phyloP scores from a whole-genome alignment of 2,797 vertebrate genomes.

The Cheirogaleus major region DNA sequence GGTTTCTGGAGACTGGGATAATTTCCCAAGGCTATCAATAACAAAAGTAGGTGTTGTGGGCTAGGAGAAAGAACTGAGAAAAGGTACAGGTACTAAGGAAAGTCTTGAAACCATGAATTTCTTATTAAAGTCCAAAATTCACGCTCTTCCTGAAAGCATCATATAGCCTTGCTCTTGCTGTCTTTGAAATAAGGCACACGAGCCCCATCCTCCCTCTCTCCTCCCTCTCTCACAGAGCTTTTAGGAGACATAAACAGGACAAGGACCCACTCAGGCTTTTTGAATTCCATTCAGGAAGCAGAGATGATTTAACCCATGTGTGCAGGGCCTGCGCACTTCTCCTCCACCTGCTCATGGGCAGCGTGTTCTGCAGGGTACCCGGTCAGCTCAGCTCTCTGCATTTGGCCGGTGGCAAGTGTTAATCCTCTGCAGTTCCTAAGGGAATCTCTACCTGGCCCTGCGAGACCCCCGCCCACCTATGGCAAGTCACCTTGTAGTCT shows the following conservation, averaged over 20 bases:
- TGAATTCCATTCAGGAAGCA: conserved; percentile 7
- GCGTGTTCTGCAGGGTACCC: not conserved
- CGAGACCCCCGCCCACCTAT: not conserved
- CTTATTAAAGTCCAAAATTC: not conserved
- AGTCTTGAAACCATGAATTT: not conserved
- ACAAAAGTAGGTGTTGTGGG: not conserved
- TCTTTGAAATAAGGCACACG: not conserved
- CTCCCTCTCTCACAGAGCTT: not conserved
- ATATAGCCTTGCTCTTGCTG: not conserved
- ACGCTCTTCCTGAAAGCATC: not conserved
- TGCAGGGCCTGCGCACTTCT: not conserved
- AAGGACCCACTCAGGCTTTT: not conserved
- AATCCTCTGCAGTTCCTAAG: not conserved
- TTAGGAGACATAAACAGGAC: not conserved
- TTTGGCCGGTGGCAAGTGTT: not conserved
- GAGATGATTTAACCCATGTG: not conserved
- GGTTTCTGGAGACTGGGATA: not conserved
- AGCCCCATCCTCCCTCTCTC: not conserved
- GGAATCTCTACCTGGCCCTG: not conserved
- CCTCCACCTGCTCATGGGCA: not conserved
- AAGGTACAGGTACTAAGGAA: not conserved
- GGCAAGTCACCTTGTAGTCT: not conserved
- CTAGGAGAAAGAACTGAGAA: not conserved
- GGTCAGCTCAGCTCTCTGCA: not conserved
- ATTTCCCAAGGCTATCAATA: not conserved